Evolutionary conservation across 2,888 invertebrate species (phyloP), one percentile per base, ranked within the genome.

Genomic region (Idaea aversata): DNA sequence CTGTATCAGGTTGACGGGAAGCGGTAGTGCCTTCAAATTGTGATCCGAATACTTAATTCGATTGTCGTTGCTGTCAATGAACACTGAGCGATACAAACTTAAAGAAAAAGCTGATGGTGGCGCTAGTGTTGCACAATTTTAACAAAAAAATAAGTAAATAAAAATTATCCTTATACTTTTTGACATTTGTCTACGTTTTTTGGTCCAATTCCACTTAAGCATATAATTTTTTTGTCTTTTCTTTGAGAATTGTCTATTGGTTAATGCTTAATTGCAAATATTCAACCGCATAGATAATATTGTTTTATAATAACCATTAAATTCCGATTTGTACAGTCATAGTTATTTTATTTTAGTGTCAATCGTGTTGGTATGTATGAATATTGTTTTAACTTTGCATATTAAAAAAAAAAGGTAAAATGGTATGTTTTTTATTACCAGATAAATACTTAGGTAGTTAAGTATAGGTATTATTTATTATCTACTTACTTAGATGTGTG

Each of bases 21-120:
- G 83, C 89, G 90, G 89, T 86, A 90, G 90, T 86, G 82, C 80
- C 81, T 88, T 88, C 81, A 83, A 83, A 75, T 81, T 88, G 88
- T 90, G 90, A 90, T 80, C 73, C 75, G 91, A 90, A 90, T 91
- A 82, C 72, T 73, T 82, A 78, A 88, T 84, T 78, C 81, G 82
- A 83, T 82, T 81, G 86, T 83, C 82, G 80, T 74, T 67, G 65
- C 75, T 83, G 82, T 84, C 84, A 72, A 75, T 81, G 73, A 82
- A 79, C 73, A 57, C 36, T 36, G 36, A 36, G 13, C 47, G 13
- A 13, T 13, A 13, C 6, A 47, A 47, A 47, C 7, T 47, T 10
- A 13, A 47, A 47, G 47, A 47, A 47, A 13, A 13, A 47, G 47
- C 47, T 47, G 47, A 47, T 47, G 47, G 47, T 47, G 47, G 47